These are phyloP conservation scores for Crax fasciolata DNA, from an alignment of 2,797 vertebrate genomes.

Conservation along the genomic window DNA sequence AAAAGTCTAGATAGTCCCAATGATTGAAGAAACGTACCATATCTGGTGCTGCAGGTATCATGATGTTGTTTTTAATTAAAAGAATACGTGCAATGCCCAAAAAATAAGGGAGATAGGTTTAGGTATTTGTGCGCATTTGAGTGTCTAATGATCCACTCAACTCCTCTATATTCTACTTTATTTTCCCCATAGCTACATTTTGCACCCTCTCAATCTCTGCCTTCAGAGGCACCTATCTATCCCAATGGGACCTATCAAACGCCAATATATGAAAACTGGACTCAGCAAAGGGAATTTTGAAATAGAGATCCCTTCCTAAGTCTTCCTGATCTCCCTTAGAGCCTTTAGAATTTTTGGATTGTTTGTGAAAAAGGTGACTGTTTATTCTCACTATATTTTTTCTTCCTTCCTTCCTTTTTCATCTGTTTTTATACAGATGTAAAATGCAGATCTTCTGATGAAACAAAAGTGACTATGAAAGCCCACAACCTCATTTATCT, in stretches of 20 bases:
- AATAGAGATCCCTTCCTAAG: background rate
- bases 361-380: background rate
- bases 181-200: rapidly evolving
- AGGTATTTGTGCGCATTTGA: background rate
- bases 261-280: rapidly evolving
- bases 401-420: background rate
- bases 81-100: background rate
- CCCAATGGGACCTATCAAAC: background rate
- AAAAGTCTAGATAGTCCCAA: background rate
- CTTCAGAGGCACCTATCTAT: background rate
- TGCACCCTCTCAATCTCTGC: background rate
- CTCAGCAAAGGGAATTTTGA: background rate
- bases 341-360: background rate
- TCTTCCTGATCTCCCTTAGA: background rate
- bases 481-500: background rate
- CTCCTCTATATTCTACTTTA: background rate
- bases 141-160: background rate
- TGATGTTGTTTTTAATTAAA: background rate
- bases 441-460: background rate
- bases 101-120: background rate
- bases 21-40: background rate
- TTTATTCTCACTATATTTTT: background rate
- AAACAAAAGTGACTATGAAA: background rate
- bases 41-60: background rate
- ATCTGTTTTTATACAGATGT: background rate